These are phyloP conservation scores for Hesperophylax magnus DNA, from an alignment of 1,140 invertebrate genomes.

Conservation along the genomic window DNA sequence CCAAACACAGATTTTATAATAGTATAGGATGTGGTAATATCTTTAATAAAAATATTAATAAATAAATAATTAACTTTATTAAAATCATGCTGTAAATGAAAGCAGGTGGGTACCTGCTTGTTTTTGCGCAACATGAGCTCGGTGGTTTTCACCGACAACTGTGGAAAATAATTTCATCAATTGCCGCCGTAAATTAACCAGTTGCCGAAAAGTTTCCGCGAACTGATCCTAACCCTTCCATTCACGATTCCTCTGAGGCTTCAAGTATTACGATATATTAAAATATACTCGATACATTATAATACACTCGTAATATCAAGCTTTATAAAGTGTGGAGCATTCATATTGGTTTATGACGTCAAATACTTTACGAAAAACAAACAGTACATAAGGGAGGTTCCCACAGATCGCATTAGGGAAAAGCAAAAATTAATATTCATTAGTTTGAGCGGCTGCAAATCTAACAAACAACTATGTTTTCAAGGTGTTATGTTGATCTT, in stretches of 20 bases:
- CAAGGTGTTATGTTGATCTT: neutral
- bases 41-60: too few species aligned
- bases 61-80: too few species aligned
- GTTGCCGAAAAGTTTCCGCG: constrained; percentile 30
- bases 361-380: constrained; percentile 27
- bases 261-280: neutral
- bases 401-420: neutral
- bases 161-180: constrained; percentile 38
- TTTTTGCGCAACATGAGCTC: neutral
- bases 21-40: too few species aligned
- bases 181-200: constrained; percentile 35
- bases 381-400: neutral
- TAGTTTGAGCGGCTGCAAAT: neutral
- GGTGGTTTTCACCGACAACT: neutral
- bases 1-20: too few species aligned
- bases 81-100: constrained; percentile 2
- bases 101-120: neutral
- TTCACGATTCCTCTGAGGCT: constrained; percentile 11
- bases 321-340: neutral
- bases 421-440: constrained; percentile 3
- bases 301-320: too few species aligned
- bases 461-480: neutral
- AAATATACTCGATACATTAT: too few species aligned
- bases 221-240: neutral
- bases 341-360: constrained; percentile 33